Evolutionary conservation across 1,140 invertebrate genomes (phyloP), one percentile per base, ranked within the genome.

Genomic region (Cecropterus lyciades): DNA sequence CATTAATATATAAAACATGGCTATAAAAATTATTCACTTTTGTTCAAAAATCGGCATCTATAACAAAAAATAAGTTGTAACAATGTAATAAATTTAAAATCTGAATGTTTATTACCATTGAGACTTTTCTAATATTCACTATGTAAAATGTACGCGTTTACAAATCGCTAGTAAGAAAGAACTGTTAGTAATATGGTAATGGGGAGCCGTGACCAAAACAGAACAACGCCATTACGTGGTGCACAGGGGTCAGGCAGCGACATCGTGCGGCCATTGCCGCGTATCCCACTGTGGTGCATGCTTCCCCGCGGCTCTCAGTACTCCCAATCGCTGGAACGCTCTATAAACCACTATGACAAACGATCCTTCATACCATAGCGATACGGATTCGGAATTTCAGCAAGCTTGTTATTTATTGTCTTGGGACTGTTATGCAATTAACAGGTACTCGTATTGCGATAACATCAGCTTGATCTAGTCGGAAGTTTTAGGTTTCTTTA

Each of bases 251-350:
- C 80, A 76, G 48, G 51, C 69, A 69, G 67, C 73, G 75, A 87
- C 80, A 80, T 84, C 85, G 84, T 86, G 84, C 73, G 75, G 72
- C 81, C 80, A 84, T 84, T 87, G 79, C 82, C 13, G 27, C 52
- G 52, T 80, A 72, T 74, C 59, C 60, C 70, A 67, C 69, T 71
- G 30, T 37, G 63, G 56, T 70, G 65, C 67, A 65, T 53, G 65
- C 27, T 59, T 42, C 33, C 65, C 67, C 30, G 46, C 55, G 69
- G 66, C 60, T 45, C 49, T 53, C 66, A 49, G 49, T 7, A 49
- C 57, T 60, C 51, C 57, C 60, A 72, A 68, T 73, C 65, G 62
- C 43, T 69, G 65, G 70, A 69, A 72, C 55, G 14, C 30, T 60
- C 49, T 27, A 49, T 60, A 60, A 60, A 60, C 45, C 11, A 60